phyloP scores from a whole-genome alignment of 2,797 vertebrate genomes.

The Tiaroga cobitis region DNA sequence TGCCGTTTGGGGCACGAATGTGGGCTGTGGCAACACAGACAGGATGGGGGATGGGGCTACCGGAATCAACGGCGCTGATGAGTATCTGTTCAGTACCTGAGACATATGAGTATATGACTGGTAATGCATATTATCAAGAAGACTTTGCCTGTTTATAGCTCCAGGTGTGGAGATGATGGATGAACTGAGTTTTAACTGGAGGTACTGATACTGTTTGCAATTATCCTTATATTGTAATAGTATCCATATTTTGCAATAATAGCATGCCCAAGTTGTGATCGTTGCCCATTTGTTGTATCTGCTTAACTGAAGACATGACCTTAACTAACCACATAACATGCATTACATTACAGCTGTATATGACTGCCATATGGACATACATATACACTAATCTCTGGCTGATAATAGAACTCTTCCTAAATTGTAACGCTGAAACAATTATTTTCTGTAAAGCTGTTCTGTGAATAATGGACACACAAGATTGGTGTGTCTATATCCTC shows the following conservation, averaged over 20 bases:
- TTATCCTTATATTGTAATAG: not conserved
- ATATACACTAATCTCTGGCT: not conserved
- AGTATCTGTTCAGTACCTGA: slow-evolving; percentile 93
- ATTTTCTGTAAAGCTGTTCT: not conserved
- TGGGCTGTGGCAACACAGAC: slow-evolving; percentile 81
- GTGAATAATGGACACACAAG: not conserved
- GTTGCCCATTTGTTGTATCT: not conserved
- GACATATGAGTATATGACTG: slow-evolving; percentile 14
- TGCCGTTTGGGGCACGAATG: slow-evolving; percentile 83
- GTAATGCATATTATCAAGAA: not conserved
- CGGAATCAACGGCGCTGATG: slow-evolving; percentile 89
- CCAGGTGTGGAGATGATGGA: not conserved
- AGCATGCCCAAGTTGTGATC: not conserved
- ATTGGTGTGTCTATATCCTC: not conserved
- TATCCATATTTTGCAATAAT: not conserved
- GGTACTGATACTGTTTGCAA: not conserved
- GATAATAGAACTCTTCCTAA: not conserved
- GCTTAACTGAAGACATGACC: not conserved
- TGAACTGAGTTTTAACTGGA: not conserved
- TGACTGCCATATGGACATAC: not conserved
- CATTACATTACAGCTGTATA: not conserved
- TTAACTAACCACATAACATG: not conserved
- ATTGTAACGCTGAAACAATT: not conserved
- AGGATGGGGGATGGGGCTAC: slow-evolving; percentile 79
- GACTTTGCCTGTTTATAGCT: not conserved